A percentile compares a stretch with the other conserved stretches of the same genome.
Conservation (phyloP, 2,888 invertebrate genomes). For the Campoplex nolae region DNA sequence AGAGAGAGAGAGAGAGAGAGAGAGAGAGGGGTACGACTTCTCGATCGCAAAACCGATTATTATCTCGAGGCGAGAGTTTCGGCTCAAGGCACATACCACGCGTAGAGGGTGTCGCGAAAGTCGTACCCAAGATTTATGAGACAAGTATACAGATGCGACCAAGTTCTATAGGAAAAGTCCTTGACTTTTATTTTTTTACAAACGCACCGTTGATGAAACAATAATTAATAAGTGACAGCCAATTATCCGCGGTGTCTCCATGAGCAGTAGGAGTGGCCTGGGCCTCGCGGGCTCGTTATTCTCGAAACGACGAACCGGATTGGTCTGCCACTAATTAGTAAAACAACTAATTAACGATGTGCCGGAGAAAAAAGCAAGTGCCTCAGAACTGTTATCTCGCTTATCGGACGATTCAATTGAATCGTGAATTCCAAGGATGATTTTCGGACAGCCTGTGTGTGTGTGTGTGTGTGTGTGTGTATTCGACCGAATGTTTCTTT, state of each 20-base stretch:
- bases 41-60: slow-evolving; percentile 67
- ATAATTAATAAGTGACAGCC: background rate
- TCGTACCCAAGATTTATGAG: background rate
- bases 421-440: background rate
- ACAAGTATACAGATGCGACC: background rate
- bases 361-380: background rate
- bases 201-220: background rate
- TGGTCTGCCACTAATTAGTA: background rate
- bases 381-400: background rate
- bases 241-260: too few species aligned
- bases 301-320: background rate
- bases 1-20: too few species aligned
- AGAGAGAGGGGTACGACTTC: slow-evolving; percentile 37
- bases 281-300: too few species aligned
- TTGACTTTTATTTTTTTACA: background rate
- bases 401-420: background rate
- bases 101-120: slow-evolving; percentile 5
- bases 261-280: too few species aligned
- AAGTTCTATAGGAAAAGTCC: background rate
- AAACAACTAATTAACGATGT: background rate
- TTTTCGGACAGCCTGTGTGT: slow-evolving; percentile 11
- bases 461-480: background rate
- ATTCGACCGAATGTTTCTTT: slow-evolving; percentile 25
- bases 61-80: slow-evolving; percentile 67
- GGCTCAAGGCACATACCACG: slow-evolving; percentile 44